Evolutionary conservation across 2,113 vertebrate genomes (phyloP).

Genomic region (Chaetodon auriga): DNA sequence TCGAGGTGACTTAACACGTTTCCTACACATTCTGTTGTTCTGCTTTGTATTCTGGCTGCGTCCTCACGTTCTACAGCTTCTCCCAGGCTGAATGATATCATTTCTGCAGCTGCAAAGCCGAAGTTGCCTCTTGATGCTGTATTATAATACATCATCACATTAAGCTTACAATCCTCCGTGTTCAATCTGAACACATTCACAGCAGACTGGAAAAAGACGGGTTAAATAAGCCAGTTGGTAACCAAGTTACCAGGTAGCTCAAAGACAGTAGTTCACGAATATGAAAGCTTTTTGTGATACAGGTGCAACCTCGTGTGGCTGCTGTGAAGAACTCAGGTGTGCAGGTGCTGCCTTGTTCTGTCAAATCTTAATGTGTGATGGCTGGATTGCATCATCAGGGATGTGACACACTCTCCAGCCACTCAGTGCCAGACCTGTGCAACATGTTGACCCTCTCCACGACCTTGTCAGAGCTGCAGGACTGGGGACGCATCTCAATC

Average conservation of each 20-base stretch:
- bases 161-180: background rate
- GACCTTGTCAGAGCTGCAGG: background rate
- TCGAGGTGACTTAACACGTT: constrained; percentile 5
- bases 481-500: background rate
- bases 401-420: background rate
- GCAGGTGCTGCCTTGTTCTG: background rate
- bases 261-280: background rate
- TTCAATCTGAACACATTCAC: background rate
- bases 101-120: no score
- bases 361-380: background rate
- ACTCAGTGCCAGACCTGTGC: background rate
- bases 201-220: background rate
- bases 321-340: background rate
- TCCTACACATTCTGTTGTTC: background rate
- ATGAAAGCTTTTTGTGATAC: background rate
- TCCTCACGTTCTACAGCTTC: background rate
- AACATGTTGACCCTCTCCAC: background rate
- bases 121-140: background rate
- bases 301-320: background rate
- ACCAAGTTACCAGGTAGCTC: background rate
- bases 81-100: background rate
- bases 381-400: background rate
- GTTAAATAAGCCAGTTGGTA: background rate
- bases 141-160: background rate
- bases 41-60: background rate